phyloP scores from a whole-genome alignment of 2,797 vertebrate species.

The Chanos chanos region DNA sequence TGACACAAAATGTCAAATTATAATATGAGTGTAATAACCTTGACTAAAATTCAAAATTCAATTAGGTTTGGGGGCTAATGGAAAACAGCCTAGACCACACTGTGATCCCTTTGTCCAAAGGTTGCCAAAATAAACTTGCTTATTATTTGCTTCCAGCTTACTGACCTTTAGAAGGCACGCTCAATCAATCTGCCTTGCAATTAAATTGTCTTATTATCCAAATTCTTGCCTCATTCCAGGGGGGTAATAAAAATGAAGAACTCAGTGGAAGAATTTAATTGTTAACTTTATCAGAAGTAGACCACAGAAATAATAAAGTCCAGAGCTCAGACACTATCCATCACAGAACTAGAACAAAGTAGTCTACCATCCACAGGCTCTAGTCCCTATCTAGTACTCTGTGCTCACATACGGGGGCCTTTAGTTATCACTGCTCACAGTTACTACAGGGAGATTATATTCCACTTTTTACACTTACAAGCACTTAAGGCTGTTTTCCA shows the following conservation, averaged over 20 bases:
- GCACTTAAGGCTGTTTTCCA: slow-evolving; percentile 4
- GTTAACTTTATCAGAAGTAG: slow-evolving; percentile 15
- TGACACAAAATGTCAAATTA: neutral
- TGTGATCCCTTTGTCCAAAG: neutral
- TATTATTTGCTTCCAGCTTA: neutral
- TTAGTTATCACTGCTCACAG: slow-evolving; percentile 6
- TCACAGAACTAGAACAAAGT: slow-evolving; percentile 3
- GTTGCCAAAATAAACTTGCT: slow-evolving; percentile 3
- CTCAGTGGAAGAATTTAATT: slow-evolving; percentile 16
- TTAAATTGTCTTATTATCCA: slow-evolving; percentile 18
- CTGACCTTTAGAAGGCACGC: slow-evolving; percentile 13
- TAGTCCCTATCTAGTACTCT: neutral
- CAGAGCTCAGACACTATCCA: slow-evolving; percentile 18
- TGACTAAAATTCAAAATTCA: neutral
- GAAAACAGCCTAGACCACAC: neutral
- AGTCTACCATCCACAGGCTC: slow-evolving; percentile 2
- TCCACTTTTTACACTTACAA: slow-evolving; percentile 21
- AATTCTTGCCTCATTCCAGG: neutral
- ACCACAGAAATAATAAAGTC: slow-evolving; percentile 8
- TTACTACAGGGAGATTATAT: neutral
- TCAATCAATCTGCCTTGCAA: slow-evolving; percentile 22
- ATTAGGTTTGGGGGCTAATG: neutral
- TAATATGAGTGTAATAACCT: neutral
- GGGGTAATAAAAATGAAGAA: slow-evolving; percentile 22
- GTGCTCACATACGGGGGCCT: neutral